Base-by-base conservation (phyloP, 2,888 invertebrate species). In the Steinernema scapterisci region DNA sequence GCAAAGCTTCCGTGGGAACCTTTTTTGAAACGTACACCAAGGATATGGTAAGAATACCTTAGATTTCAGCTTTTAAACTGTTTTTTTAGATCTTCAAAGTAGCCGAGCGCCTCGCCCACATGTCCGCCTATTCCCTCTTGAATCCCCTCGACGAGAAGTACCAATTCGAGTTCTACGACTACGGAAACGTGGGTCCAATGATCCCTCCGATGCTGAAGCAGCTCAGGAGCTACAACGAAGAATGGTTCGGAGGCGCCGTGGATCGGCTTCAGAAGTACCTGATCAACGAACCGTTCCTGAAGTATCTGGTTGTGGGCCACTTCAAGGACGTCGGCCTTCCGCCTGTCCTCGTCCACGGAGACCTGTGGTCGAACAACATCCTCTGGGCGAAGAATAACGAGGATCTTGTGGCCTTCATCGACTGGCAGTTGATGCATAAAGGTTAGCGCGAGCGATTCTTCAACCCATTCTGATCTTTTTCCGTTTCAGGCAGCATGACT, bases 391-490 rank as follows among this genome's bases (percentile, higher is more conserved):
- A 3, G 19, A 13, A 25, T 27, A 11, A 25, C 16, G n/a, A 63
- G 63, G 16, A 63, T 3, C 31, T 63, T 2, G 25, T 25, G 16
- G 63, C 31, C 19, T 63, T 63, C 63, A 63, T 63, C 63, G 63
- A 63, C 19, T 63, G 63, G 63, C 63, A 63, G 31, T 31, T 63
- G 31, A 63, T 63, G 31, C 63, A 63, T n/a, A 27, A 63, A 63
- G 63, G 63, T 54, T 7, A 44, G 16, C 45, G 45, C 19, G 48
- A n/a, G 16, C 48, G 13, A 48, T 13, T 2, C 54, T 6, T 54
- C 54, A 11, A 11, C 7, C 23, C 13, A 27, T 31, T 27, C 63
- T 63, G 9, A 25, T 31, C 31, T 16, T 6, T 25, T 19, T 21
- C 25, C 27, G n/a, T 7, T 63, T 63, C 16, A 63, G 63, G 63